Conservation (phyloP, 2,888 invertebrate species). For the Cyclophora albipunctata region DNA sequence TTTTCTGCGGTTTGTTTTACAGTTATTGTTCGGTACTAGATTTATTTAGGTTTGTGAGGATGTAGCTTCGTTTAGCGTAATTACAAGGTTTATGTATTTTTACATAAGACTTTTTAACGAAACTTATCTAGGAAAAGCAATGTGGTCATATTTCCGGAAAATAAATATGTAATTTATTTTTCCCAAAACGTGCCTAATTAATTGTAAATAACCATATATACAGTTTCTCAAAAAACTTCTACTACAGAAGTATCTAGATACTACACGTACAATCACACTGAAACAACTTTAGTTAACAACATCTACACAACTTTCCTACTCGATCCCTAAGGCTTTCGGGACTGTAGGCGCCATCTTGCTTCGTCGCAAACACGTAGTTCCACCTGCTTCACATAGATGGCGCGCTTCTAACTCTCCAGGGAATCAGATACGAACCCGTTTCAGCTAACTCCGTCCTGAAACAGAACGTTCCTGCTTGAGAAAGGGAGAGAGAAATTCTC, state of each 20-base stretch:
- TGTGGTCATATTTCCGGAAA: no score
- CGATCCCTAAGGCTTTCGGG: constrained; percentile 25
- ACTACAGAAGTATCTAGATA: no score
- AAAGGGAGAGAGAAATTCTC: constrained; percentile 72
- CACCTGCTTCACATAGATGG: constrained; percentile 37
- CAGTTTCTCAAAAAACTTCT: no score
- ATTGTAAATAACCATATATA: no score
- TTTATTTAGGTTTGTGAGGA: no score
- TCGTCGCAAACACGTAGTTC: constrained; percentile 35
- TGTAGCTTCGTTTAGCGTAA: no score
- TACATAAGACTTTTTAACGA: no score
- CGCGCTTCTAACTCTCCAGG: constrained; percentile 36
- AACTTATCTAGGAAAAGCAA: no score
- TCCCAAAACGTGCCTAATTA: no score
- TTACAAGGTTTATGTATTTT: no score
- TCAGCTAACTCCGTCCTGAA: constrained; percentile 66
- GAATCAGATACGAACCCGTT: constrained; percentile 50
- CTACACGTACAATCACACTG: neutral
- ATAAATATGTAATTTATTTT: no score
- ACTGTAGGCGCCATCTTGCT: constrained; percentile 58
- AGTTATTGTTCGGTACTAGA: no score
- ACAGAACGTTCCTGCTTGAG: constrained; percentile 45
- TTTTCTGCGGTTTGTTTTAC: constrained; percentile 9
- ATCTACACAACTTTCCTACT: constrained; percentile 29
- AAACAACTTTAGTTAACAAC: constrained; percentile 11